phyloP scores from a whole-genome alignment of 1,140 invertebrate species.

The Drosophila sturtevanti region DNA sequence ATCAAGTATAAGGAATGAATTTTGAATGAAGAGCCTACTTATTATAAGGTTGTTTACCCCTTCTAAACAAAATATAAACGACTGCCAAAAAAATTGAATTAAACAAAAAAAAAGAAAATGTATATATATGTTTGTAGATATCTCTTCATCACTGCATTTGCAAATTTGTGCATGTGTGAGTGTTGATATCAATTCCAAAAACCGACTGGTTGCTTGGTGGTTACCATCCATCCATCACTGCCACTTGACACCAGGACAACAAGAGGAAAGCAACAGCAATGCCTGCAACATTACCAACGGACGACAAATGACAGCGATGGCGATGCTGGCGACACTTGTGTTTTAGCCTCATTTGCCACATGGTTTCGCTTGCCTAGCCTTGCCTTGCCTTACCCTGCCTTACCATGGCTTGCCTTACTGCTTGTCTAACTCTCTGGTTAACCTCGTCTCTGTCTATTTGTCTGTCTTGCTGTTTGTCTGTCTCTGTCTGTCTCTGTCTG shows the following conservation, averaged over 20 bases:
- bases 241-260: constrained; percentile 25
- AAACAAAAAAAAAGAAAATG: no score
- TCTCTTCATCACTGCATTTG: no score
- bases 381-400: constrained; percentile 11
- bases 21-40: neutral
- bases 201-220: neutral
- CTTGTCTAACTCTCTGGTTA: no score
- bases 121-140: no score
- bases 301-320: constrained; percentile 9
- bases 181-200: constrained; percentile 24
- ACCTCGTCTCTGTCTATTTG: neutral
- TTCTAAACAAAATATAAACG: neutral
- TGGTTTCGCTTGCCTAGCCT: constrained; percentile 48
- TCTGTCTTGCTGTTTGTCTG: constrained; percentile 26
- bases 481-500: constrained; percentile 8
- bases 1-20: neutral
- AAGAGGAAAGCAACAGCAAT: neutral
- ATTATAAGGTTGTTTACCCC: neutral
- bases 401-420: no score
- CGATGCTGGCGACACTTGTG: constrained; percentile 58
- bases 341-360: constrained; percentile 70
- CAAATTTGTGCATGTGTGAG: neutral
- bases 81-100: neutral
- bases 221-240: constrained; percentile 58
- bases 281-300: neutral